Evolutionary conservation across 2,113 vertebrate genomes (phyloP).

Genomic region (Calidris pygmaea): DNA sequence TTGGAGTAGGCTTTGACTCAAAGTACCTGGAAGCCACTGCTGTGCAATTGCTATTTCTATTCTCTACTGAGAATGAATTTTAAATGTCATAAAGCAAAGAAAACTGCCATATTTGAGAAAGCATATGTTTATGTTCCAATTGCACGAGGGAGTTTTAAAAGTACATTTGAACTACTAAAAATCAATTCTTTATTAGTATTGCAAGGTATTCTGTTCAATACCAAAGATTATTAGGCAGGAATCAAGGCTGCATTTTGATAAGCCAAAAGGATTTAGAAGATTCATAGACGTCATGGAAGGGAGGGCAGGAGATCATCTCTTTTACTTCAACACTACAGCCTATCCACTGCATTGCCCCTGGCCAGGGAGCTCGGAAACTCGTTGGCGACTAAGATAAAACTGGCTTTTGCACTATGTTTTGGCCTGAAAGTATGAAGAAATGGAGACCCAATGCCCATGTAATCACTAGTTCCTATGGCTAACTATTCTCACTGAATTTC

Average conservation of each 20-base stretch:
- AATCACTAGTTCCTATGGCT: not conserved
- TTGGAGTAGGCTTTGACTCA: not conserved
- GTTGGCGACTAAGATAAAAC: not conserved
- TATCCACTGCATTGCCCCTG: not conserved
- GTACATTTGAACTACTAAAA: not conserved
- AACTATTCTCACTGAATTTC: not conserved
- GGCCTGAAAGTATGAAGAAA: not conserved
- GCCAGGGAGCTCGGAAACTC: not conserved
- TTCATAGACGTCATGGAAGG: not conserved
- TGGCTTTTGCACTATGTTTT: not conserved
- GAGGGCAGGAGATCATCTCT: not conserved
- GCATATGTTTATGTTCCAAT: not conserved
- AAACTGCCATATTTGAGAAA: not conserved
- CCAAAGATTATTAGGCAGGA: not conserved
- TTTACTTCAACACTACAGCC: not conserved
- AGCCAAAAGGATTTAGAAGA: not conserved
- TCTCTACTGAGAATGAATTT: not conserved
- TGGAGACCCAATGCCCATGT: not conserved
- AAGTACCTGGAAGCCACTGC: not conserved
- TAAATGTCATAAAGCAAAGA: not conserved
- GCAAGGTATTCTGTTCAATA: not conserved
- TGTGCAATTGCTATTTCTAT: not conserved
- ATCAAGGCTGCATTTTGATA: not conserved
- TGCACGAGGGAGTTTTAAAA: not conserved
- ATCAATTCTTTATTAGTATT: not conserved